These are phyloP conservation scores for Pseudochaenichthys georgianus DNA, from an alignment of 2,797 vertebrate species.

Conservation along the genomic window DNA sequence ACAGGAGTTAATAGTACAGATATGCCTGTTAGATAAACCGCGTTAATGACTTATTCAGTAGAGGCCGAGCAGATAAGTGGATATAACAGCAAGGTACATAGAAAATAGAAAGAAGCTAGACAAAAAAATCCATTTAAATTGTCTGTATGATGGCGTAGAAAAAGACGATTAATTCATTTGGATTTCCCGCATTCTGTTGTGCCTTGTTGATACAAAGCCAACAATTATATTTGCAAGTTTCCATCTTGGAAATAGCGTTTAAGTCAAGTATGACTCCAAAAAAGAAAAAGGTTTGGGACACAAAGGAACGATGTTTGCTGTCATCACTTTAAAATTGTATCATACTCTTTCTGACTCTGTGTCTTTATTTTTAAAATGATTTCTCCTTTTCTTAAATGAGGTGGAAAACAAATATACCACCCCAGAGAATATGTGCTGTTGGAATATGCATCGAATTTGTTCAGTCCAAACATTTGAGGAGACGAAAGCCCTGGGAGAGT, in stretches of 20 bases:
- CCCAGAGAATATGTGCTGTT: background rate
- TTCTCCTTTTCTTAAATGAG: background rate
- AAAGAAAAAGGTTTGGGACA: background rate
- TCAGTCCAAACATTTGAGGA: background rate
- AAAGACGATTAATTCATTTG: background rate
- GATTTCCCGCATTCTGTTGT: background rate
- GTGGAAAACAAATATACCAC: background rate
- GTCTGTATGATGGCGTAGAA: background rate
- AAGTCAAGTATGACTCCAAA: background rate
- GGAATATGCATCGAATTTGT: background rate
- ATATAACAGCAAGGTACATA: background rate
- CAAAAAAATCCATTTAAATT: background rate
- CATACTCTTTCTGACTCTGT: background rate
- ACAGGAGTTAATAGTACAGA: background rate
- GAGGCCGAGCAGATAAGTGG: no score
- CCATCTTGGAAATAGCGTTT: background rate
- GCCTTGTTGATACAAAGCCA: background rate
- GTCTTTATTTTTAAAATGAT: background rate
- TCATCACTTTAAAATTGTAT: background rate
- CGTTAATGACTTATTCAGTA: no score
- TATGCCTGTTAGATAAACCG: background rate
- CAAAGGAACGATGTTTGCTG: background rate
- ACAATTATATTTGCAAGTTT: background rate
- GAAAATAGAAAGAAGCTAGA: background rate
- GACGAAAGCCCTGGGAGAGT: constrained; percentile 25